Percentiles rank a stretch among this genome's conserved stretches.
These are phyloP conservation scores for Bovichtus variegatus DNA, from an alignment of 2,797 vertebrate species.

Conservation along the genomic window DNA sequence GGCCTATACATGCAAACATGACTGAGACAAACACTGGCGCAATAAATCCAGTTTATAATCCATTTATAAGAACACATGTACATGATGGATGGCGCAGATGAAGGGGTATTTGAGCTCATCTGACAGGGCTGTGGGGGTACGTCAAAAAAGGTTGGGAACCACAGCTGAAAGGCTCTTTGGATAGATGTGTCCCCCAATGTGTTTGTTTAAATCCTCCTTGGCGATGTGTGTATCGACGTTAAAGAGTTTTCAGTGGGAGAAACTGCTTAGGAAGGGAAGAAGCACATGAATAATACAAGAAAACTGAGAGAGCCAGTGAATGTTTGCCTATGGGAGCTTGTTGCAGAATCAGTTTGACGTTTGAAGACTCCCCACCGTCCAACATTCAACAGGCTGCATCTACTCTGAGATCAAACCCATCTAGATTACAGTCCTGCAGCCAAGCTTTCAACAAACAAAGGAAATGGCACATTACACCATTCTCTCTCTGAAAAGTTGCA, in stretches of 20 bases:
- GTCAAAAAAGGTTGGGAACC: neutral
- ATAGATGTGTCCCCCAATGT: neutral
- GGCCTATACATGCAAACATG: neutral
- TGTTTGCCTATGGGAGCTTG: constrained; percentile 55
- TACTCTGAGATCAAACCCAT: constrained; percentile 68
- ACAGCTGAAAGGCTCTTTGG: neutral
- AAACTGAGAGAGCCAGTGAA: constrained; percentile 14
- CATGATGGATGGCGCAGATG: neutral
- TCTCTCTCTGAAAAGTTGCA: constrained; percentile 80
- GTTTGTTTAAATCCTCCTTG: constrained; percentile 14
- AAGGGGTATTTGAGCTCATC: neutral
- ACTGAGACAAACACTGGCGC: neutral
- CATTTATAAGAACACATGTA: neutral
- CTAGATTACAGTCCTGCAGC: constrained; percentile 74
- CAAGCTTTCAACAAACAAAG: constrained; percentile 85
- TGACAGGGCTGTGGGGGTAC: neutral
- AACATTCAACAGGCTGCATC: constrained; percentile 69
- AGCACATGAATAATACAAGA: constrained; percentile 27
- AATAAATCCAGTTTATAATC: neutral
- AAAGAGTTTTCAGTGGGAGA: neutral
- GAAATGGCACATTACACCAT: constrained; percentile 85
- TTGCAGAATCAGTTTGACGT: constrained; percentile 46
- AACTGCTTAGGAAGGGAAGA: constrained; percentile 7
- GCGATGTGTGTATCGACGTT: constrained; percentile 7
- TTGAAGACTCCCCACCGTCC: constrained; percentile 57